Evolutionary conservation across 2,113 vertebrate genomes (phyloP), one percentile per base, ranked within the genome.

Genomic region (Pterocles gutturalis): DNA sequence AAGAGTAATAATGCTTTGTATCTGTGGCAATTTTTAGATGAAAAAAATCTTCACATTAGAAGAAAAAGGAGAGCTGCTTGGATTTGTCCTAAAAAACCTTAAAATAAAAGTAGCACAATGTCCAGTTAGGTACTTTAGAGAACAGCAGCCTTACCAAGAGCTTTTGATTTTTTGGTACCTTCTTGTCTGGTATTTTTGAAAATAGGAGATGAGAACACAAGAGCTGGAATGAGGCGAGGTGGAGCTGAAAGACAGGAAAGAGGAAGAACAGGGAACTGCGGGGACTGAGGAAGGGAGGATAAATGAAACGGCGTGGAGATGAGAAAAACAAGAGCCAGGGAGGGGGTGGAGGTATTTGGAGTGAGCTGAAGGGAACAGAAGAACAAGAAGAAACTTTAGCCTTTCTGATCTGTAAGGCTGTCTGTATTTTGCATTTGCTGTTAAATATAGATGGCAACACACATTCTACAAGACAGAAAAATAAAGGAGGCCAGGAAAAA

Each of bases 381-480:
- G 86, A 95, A 90, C 43, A 87, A 89, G 90, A 29, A 67, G 88
- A 89, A 97, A 87, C 72, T 71, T 93, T 65, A 1, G 10, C 66
- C 49, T 87, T 93, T 96, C 65, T 97, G 90, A 92, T 97, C 72
- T 83, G 1, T 5, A 7, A 87, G 80, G 31, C 66, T 55, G 21
- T 17, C 67, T 90, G 89, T 83, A 38, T 75, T 94, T 95, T 89
- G 41, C 73, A 62, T 89, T 91, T 69, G 61, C 89, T 89, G 89
- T 97, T 95, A 95, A 96, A 95, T 91, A 92, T 93, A 95, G 92
- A 93, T 92, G 80, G 73, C 81, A 97, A 92, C 70, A n/a, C 45
- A 7, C 61, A 5, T 87, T 65, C 51, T 84, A 49, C 57, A 67
- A 79, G 90, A 46, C 34, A 60, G 54, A 49, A 84, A 90, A 93